Evolutionary conservation across 2,797 vertebrate genomes (phyloP).

Genomic region (Parotocinclus haroldoi): DNA sequence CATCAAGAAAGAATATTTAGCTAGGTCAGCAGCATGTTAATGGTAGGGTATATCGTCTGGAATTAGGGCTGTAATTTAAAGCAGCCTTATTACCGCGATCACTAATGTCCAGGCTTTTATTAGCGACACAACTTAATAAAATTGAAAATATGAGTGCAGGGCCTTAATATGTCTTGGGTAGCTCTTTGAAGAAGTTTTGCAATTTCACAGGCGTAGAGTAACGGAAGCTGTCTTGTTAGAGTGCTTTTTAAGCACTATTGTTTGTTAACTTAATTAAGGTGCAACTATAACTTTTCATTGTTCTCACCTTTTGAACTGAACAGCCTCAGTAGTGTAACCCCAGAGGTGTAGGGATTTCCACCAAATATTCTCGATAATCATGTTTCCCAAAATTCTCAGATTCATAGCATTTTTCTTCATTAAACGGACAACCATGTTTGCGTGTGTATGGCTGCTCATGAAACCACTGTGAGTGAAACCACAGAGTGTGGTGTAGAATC

Average conservation of each 20-base stretch:
- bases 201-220: conserved; percentile 20
- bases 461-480: conserved; percentile 17
- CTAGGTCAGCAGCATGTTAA: conserved; percentile 55
- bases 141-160: conserved; percentile 35
- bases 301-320: conserved; percentile 2
- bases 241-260: conserved; percentile 45
- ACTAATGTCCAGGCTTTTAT: conserved; percentile 48
- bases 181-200: conserved; percentile 31
- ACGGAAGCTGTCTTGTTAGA: conserved; percentile 30
- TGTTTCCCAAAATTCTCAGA: background rate
- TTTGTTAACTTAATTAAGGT: conserved; percentile 37
- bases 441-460: conserved; percentile 12
- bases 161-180: conserved; percentile 26
- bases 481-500: conserved; percentile 38
- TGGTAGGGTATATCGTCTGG: conserved; percentile 44
- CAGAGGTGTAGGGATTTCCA: conserved; percentile 1
- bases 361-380: background rate
- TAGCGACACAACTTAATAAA: conserved; percentile 42
- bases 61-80: conserved; percentile 54
- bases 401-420: background rate
- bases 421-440: conserved; percentile 1
- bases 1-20: conserved; percentile 52
- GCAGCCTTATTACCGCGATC: conserved; percentile 46
- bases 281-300: conserved; percentile 12
- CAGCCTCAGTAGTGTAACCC: conserved; percentile 4